Evolutionary conservation across 2,113 vertebrate species (phyloP).

Genomic region (Tetrao urogallus): DNA sequence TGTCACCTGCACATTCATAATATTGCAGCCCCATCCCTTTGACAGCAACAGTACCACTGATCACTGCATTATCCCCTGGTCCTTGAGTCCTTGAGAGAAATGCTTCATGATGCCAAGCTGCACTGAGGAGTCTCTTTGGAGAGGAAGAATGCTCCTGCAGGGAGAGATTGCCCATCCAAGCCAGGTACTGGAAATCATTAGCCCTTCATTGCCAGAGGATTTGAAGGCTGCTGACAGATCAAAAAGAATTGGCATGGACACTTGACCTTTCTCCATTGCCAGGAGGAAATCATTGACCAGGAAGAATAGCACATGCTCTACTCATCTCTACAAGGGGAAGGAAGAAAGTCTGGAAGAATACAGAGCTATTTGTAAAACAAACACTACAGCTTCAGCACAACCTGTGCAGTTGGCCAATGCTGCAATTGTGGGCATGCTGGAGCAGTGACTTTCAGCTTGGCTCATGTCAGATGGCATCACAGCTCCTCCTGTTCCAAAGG

Average conservation of each 20-base stretch:
- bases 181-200: conserved; percentile 27
- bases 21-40: background rate
- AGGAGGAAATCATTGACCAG: conserved; percentile 52
- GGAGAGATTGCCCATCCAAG: conserved; percentile 28
- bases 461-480: background rate
- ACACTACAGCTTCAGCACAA: background rate
- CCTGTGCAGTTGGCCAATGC: background rate
- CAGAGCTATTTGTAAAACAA: conserved; percentile 12
- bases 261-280: conserved; percentile 53
- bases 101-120: background rate
- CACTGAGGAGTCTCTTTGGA: background rate
- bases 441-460: conserved; percentile 12
- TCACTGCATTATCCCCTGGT: background rate
- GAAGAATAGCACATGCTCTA: conserved; percentile 7
- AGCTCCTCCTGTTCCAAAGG: conserved; percentile 5
- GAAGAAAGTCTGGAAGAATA: background rate
- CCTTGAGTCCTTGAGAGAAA: background rate
- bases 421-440: background rate
- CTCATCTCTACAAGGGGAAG: background rate
- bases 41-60: background rate
- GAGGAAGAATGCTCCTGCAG: conserved; percentile 31
- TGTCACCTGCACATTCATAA: background rate
- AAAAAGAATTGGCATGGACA: conserved; percentile 9
- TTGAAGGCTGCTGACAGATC: conserved; percentile 33
- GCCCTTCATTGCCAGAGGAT: background rate